Percentiles rank a stretch among this genome's conserved stretches.
Conservation (phyloP, 37 sponge, comb jelly and placozoan genomes). For the Theonella swinhoei region DNA sequence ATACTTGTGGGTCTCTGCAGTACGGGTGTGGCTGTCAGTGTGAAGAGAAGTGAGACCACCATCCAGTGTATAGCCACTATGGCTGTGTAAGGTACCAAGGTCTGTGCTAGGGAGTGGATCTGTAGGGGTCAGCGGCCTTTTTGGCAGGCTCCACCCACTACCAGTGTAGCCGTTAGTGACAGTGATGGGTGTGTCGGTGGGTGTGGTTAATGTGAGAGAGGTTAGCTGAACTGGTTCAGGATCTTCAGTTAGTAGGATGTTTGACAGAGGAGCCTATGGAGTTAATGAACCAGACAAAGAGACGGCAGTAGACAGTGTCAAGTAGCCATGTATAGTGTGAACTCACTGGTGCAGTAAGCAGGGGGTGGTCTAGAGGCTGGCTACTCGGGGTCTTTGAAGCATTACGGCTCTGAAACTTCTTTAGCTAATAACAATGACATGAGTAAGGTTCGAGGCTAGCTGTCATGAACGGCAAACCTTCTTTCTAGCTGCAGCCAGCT, state of each 20-base stretch:
- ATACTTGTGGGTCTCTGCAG: background rate
- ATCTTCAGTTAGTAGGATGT: background rate
- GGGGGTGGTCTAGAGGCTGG: too few species aligned
- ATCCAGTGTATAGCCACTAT: background rate
- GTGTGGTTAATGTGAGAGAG: background rate
- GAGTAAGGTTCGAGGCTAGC: background rate
- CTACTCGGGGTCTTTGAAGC: too few species aligned
- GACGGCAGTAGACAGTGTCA: too few species aligned
- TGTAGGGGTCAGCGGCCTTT: background rate
- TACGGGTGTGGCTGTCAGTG: background rate
- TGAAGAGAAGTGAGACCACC: background rate
- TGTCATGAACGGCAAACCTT: conserved; percentile 59
- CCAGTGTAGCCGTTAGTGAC: background rate
- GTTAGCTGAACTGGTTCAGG: background rate
- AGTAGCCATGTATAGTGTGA: too few species aligned
- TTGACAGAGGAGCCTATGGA: background rate
- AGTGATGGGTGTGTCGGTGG: background rate
- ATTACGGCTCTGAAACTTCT: conserved; percentile 52
- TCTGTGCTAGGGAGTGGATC: too few species aligned
- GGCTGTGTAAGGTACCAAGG: background rate
- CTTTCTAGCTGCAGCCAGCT: conserved; percentile 61
- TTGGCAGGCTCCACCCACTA: background rate
- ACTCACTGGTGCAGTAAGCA: too few species aligned
- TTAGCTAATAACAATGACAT: conserved; percentile 31
- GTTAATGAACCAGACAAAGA: too few species aligned